A percentile compares a stretch with the other conserved stretches of the same genome.
Evolutionary conservation across 2,797 vertebrate genomes (phyloP).

Genomic region (Sardinella longiceps): DNA sequence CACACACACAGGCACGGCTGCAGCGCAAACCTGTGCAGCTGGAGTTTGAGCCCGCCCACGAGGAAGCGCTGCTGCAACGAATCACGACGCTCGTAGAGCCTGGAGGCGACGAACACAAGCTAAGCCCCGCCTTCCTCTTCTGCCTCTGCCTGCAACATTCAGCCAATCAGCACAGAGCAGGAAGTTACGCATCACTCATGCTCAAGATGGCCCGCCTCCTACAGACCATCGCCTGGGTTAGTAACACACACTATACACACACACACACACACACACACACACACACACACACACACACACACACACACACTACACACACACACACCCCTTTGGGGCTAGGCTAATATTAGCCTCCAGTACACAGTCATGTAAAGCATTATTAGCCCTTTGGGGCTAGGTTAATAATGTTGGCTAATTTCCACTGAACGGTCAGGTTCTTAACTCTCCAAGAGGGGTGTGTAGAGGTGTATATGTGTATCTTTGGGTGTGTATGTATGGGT

Average conservation of each 20-base stretch:
- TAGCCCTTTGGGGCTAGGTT: too few relatives aligned
- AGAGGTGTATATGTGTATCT: too few relatives aligned
- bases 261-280: too few relatives aligned
- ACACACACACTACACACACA: too few relatives aligned
- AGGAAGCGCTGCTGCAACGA: conserved; percentile 85
- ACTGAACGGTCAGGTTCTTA: too few relatives aligned
- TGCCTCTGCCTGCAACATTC: conserved; percentile 95
- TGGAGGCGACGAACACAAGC: conserved; percentile 87
- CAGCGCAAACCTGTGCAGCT: conserved; percentile 73
- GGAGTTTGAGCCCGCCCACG: conserved; percentile 84
- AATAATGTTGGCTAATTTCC: too few relatives aligned
- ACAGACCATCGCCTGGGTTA: conserved; percentile 90
- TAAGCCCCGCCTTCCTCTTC: conserved; percentile 90
- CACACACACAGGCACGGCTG: neutral
- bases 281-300: too few relatives aligned
- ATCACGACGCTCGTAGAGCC: conserved; percentile 90
- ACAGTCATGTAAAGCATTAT: too few relatives aligned
- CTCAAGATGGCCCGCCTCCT: conserved; percentile 87
- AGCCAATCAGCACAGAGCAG: conserved; percentile 80
- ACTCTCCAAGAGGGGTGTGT: too few relatives aligned
- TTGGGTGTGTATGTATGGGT: too few relatives aligned
- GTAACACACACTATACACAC: neutral
- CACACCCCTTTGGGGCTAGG: too few relatives aligned
- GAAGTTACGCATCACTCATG: conserved; percentile 88
- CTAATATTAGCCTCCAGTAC: too few relatives aligned